These are phyloP conservation scores for Alectura lathami DNA, from an alignment of 2,113 vertebrate species.

Conservation along the genomic window DNA sequence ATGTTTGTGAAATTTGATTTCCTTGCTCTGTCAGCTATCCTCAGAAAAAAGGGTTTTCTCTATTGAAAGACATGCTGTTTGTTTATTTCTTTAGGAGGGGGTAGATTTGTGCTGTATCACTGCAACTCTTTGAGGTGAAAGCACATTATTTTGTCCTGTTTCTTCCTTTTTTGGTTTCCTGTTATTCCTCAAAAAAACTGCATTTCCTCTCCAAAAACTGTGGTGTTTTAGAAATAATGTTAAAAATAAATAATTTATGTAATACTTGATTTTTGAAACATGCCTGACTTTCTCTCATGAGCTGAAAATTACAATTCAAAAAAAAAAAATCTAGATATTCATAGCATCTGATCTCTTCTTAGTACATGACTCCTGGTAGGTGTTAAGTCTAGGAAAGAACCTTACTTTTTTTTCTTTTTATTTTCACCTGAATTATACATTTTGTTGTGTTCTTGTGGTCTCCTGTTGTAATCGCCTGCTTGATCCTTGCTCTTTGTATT, in stretches of 20 bases:
- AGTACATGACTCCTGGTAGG: not conserved
- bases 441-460: not conserved
- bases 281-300: not conserved
- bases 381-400: not conserved
- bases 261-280: not conserved
- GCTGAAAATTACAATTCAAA: not conserved
- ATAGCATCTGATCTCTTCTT: not conserved
- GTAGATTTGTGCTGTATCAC: rapidly evolving
- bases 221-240: not conserved
- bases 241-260: not conserved
- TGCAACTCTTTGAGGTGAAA: not conserved
- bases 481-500: not conserved
- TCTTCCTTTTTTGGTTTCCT: not conserved
- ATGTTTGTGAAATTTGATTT: not conserved
- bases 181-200: not conserved
- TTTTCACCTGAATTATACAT: not conserved
- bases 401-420: not conserved
- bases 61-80: not conserved
- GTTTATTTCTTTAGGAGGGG: not conserved
- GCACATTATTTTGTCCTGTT: not conserved
- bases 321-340: not conserved
- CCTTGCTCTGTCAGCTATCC: not conserved
- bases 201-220: not conserved
- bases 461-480: not conserved
- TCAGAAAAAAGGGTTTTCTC: not conserved